A percentile compares a stretch with the other conserved stretches of the same genome.
Evolutionary conservation across 2,797 vertebrate genomes (phyloP).

Genomic region (Dromococcyx pavoninus): DNA sequence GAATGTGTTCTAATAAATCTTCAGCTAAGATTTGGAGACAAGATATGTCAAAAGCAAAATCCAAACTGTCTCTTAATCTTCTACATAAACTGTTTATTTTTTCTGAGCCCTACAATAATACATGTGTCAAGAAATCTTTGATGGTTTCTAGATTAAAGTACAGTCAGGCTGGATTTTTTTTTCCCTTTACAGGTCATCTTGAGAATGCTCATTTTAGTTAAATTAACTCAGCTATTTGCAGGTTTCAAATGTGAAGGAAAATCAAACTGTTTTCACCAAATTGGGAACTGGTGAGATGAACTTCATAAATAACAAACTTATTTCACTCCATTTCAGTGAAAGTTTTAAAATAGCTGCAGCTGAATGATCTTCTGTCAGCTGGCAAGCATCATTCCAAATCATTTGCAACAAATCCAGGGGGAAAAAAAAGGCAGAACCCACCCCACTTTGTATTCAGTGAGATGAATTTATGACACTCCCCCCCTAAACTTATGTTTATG

Average conservation of each 20-base stretch:
- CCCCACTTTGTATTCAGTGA: neutral
- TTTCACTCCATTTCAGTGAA: constrained; percentile 47
- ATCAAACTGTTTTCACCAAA: constrained; percentile 69
- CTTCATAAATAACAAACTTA: constrained; percentile 74
- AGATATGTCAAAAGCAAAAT: constrained; percentile 83
- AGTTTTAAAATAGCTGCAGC: constrained; percentile 20
- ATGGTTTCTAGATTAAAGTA: constrained; percentile 79
- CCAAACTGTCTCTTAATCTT: constrained; percentile 83
- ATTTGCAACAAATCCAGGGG: neutral
- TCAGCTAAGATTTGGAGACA: constrained; percentile 82
- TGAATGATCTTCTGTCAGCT: constrained; percentile 14
- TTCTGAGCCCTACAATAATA: constrained; percentile 83
- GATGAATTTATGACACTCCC: neutral
- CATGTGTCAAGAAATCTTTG: constrained; percentile 77
- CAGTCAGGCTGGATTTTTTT: constrained; percentile 56
- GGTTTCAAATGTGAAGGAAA: constrained; percentile 63
- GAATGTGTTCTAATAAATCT: constrained; percentile 82
- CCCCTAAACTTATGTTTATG: neutral
- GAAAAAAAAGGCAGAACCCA: neutral
- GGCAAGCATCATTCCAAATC: constrained; percentile 23
- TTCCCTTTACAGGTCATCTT: constrained; percentile 70
- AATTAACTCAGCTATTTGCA: constrained; percentile 79
- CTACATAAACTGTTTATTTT: constrained; percentile 85
- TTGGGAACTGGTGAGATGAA: constrained; percentile 63
- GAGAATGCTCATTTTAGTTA: constrained; percentile 76